Conservation (phyloP, 2,113 vertebrate species). For the Vidua macroura region DNA sequence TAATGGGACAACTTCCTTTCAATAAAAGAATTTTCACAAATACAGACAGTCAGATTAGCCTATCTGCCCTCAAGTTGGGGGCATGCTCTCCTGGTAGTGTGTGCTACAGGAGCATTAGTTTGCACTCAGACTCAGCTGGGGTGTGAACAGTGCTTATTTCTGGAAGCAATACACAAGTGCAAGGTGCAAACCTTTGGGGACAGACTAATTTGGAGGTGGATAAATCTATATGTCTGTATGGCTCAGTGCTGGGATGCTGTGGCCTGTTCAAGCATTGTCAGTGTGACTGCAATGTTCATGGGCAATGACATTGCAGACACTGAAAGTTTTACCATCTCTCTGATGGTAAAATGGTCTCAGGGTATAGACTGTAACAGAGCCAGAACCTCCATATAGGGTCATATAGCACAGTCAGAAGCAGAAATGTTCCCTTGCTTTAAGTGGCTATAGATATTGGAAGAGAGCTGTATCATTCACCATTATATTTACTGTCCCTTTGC, state of each 20-base stretch:
- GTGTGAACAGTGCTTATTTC: not conserved
- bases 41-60: not conserved
- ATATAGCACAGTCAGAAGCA: not conserved
- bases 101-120: not conserved
- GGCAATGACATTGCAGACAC: too few species aligned
- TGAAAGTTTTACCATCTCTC: too few species aligned
- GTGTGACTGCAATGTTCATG: too few species aligned
- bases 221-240: too few species aligned
- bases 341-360: not conserved
- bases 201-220: too few species aligned
- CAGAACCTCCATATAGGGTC: not conserved
- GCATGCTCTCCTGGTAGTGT: not conserved
- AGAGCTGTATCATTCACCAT: not conserved
- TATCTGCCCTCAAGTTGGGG: accelerated
- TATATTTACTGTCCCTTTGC: not conserved
- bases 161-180: too few species aligned
- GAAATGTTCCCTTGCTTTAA: not conserved
- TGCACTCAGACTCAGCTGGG: not conserved
- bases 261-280: too few species aligned
- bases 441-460: not conserved
- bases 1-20: not conserved
- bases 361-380: not conserved
- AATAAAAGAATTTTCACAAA: not conserved
- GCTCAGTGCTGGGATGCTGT: too few species aligned
- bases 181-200: too few species aligned